Base-by-base conservation (phyloP, 2,888 invertebrate genomes). In the Caenorhabditis angaria region DNA sequence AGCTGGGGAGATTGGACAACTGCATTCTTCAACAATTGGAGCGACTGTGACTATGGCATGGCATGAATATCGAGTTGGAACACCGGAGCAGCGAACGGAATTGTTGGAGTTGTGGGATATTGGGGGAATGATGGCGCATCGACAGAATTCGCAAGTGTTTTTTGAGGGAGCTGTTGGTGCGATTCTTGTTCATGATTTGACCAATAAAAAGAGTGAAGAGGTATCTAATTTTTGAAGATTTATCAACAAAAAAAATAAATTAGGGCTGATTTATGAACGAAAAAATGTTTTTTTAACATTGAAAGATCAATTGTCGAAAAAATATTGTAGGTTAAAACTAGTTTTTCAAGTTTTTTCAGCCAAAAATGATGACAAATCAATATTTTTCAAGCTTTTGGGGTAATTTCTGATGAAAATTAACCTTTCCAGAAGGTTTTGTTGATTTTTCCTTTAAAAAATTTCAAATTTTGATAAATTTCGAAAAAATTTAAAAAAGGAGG, bases 1-100 rank as follows among this genome's bases (percentile, higher is more conserved):
- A 6, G 77, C 72, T 72, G 83, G 71, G 58, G 81, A 69, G 77
- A 92, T 94, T 0, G 91, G 95, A 3, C 90, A 91, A 62, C 93
- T 93, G 70, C 94, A 95, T 0, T 92, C 94, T 63, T 97, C 95
- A 94, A 97, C 97, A 0, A 93, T 97, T 50, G 97, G 97, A 1
- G 95, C 95, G 88, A 93, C 94, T 1, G 73, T 80, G 1, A 61
- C 65, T 3, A 77, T 80, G 77, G 93, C 96, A 0, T 96, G 97
- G 83, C 76, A 87, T 65, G 81, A 79, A 28, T 86, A 80, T 56
- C 66, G 81, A n/a, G 82, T 83, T 5, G 87, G 80, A 12, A 77
- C 77, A 10, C 75, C 85, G 10, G 80, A 84, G 35, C 85, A 86
- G 61, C 61, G 77, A 22, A 35, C 77, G 0, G 86, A 86, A 61